Conservation (phyloP, 2,888 invertebrate genomes). For the Pandemis corylana region DNA sequence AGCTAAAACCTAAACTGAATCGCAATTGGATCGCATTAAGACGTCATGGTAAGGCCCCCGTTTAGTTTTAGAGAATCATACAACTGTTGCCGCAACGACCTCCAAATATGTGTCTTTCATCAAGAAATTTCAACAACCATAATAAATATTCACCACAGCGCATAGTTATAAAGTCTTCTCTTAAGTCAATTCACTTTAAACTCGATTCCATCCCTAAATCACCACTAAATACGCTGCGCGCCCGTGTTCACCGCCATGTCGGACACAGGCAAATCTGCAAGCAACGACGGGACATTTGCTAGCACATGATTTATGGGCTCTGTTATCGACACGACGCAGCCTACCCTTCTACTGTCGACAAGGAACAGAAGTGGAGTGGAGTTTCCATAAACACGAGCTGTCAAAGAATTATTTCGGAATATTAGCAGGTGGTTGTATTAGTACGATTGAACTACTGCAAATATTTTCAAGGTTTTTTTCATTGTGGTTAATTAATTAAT, state of each 20-base stretch:
- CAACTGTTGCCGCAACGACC: no score
- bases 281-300: conserved; percentile 71
- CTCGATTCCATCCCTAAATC: neutral
- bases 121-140: no score
- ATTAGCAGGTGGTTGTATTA: no score
- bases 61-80: no score
- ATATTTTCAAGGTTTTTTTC: no score
- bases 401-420: no score
- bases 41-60: no score
- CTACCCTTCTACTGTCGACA: conserved; percentile 67
- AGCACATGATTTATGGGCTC: conserved; percentile 76
- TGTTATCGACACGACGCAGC: conserved; percentile 82
- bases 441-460: no score
- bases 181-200: neutral
- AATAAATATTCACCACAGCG: neutral
- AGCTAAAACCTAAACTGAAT: no score
- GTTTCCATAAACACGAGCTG: neutral
- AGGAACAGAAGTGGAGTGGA: conserved; percentile 20
- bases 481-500: no score
- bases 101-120: no score
- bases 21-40: no score
- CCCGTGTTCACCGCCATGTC: conserved; percentile 7
- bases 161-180: neutral
- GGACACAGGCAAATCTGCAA: conserved; percentile 15
- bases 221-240: neutral